Evolutionary conservation across 1,140 invertebrate species (phyloP).

Genomic region (Aphelenchoides fujianensis): DNA sequence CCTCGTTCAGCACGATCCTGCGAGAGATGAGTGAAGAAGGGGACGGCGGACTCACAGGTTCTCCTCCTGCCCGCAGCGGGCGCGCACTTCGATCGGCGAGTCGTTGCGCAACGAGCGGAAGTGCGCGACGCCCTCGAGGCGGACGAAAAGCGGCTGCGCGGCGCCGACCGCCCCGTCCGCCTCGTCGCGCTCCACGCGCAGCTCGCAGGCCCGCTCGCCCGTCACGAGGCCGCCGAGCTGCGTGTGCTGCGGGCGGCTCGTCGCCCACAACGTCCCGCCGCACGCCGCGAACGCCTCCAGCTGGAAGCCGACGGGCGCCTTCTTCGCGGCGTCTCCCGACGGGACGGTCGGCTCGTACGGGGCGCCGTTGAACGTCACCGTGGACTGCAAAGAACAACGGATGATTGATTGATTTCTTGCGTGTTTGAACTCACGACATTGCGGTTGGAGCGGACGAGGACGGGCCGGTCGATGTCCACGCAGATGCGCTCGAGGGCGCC

Average conservation of each 20-base stretch:
- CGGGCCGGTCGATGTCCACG: constrained; percentile 29
- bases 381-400: constrained; percentile 37
- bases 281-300: constrained; percentile 43
- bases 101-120: background rate
- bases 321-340: constrained; percentile 28
- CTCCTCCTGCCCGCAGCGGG: background rate
- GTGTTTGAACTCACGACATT: constrained; percentile 11
- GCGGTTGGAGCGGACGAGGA: background rate
- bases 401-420: background rate
- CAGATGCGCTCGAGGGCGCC: constrained; percentile 29
- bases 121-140: background rate
- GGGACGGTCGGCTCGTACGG: constrained; percentile 43
- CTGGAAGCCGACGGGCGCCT: constrained; percentile 41
- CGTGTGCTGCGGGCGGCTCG: background rate
- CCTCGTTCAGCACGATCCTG: background rate
- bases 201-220: background rate
- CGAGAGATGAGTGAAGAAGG: background rate
- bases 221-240: background rate
- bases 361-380: constrained; percentile 49
- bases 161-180: background rate
- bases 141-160: constrained; percentile 8
- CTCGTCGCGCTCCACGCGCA: constrained; percentile 12
- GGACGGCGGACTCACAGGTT: no score
- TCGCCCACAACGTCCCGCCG: constrained; percentile 51
- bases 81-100: background rate